Conservation (phyloP, 2,113 vertebrate species). For the Dendropsophus ebraccatus region DNA sequence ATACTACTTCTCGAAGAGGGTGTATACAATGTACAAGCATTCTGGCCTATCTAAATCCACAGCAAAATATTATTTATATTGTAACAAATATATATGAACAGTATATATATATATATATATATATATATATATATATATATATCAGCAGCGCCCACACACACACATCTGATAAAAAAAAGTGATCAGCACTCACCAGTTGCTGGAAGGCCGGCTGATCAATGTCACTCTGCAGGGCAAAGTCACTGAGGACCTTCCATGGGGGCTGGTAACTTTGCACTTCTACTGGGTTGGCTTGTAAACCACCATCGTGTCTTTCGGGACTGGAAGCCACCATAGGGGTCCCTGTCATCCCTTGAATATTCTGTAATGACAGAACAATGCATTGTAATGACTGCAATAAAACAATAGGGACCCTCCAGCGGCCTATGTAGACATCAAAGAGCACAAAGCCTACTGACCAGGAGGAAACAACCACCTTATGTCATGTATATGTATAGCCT, state of each 20-base stretch:
- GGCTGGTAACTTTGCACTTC: slow-evolving; percentile 99
- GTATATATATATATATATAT: no score
- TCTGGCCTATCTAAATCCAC: no score
- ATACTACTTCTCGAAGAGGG: neutral
- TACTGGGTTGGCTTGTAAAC: slow-evolving; percentile 95
- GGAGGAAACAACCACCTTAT: neutral
- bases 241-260: slow-evolving; percentile 98
- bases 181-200: slow-evolving; percentile 88
- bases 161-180: neutral
- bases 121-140: neutral
- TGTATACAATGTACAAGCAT: neutral
- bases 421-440: neutral
- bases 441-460: neutral
- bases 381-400: neutral
- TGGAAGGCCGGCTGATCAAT: slow-evolving; percentile 99
- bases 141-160: neutral
- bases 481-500: neutral
- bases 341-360: slow-evolving; percentile 98
- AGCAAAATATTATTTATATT: neutral
- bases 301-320: slow-evolving; percentile 96
- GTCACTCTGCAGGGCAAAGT: slow-evolving; percentile 99
- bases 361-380: slow-evolving; percentile 74
- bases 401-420: neutral
- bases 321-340: slow-evolving; percentile 98
- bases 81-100: no score